phyloP scores from a whole-genome alignment of 2,888 invertebrate genomes.

The Aphidoletes aphidimyza region DNA sequence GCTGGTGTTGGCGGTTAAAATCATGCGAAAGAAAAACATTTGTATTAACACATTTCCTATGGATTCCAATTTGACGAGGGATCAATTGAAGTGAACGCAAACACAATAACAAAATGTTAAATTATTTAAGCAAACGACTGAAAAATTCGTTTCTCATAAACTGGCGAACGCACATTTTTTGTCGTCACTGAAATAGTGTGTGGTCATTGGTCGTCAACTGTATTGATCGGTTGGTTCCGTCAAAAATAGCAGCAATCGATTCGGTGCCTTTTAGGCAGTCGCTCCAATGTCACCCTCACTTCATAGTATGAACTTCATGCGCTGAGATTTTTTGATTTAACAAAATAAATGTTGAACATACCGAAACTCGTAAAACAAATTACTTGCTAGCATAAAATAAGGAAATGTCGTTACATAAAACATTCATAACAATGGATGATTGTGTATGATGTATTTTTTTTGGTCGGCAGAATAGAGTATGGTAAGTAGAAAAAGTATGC shows the following conservation, averaged over 20 bases:
- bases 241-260: no score
- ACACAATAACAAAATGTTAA: background rate
- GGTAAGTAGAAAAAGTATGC: background rate
- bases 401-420: slow-evolving; percentile 10
- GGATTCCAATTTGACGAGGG: background rate
- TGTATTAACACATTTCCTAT: background rate
- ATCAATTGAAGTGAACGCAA: background rate
- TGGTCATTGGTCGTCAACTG: background rate
- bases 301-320: no score
- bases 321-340: background rate
- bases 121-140: background rate
- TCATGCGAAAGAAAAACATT: background rate
- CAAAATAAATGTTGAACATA: background rate
- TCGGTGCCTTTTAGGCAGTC: no score
- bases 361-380: background rate
- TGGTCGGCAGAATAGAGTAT: background rate
- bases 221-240: background rate
- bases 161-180: background rate
- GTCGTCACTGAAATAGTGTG: background rate
- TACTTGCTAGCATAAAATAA: background rate
- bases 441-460: background rate
- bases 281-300: no score
- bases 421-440: background rate
- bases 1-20: no score
- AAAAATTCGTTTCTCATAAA: background rate